Evolutionary conservation across 2,113 vertebrate species (phyloP).

Genomic region (Pedetes capensis): DNA sequence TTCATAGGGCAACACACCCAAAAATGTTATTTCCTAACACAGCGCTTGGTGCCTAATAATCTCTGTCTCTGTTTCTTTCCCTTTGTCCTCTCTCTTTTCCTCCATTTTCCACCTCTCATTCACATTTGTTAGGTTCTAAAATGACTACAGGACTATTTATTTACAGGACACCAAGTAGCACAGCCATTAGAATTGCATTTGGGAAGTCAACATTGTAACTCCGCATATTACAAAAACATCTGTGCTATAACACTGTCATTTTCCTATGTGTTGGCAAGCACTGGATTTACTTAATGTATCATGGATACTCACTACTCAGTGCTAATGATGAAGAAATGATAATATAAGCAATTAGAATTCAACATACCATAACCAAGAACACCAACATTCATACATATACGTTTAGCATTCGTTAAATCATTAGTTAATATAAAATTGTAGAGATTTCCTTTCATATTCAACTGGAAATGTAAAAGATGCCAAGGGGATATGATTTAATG

Average conservation of each 20-base stretch:
- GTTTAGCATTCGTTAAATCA: not conserved
- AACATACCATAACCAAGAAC: not conserved
- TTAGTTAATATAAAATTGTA: not conserved
- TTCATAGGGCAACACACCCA: not conserved
- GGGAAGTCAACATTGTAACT: not conserved
- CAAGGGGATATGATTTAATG: not conserved
- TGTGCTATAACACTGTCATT: not conserved
- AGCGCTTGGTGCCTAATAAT: not conserved
- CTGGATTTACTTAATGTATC: not conserved
- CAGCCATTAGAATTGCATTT: not conserved
- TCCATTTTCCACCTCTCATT: not conserved
- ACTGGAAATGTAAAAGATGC: not conserved
- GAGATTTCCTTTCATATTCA: not conserved
- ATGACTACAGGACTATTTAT: too few species aligned
- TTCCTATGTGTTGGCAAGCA: not conserved
- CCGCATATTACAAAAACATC: not conserved
- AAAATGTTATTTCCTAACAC: not conserved
- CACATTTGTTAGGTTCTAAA: not conserved
- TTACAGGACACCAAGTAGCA: not conserved
- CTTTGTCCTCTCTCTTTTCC: not conserved
- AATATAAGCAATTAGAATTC: not conserved
- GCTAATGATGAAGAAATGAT: not conserved
- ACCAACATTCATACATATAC: not conserved
- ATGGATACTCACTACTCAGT: not conserved
- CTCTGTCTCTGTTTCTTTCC: too few species aligned